Conservation (phyloP, 2,113 vertebrate genomes). For the Tyto alba region DNA sequence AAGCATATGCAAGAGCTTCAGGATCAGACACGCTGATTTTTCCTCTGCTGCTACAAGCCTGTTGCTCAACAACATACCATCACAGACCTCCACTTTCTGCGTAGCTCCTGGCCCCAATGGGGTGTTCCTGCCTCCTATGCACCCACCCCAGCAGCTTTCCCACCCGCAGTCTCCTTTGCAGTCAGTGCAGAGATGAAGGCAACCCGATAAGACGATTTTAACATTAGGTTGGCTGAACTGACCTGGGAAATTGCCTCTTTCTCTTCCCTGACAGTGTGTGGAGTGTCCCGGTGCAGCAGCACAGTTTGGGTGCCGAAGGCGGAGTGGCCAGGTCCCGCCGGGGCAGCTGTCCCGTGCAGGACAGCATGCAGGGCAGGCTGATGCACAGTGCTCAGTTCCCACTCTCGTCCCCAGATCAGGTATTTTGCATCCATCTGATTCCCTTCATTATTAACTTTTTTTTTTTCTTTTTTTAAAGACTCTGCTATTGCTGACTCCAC, state of each 20-base stretch:
- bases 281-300: background rate
- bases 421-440: background rate
- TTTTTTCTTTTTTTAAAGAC: background rate
- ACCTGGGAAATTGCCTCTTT: background rate
- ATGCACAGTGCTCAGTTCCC: background rate
- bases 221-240: background rate
- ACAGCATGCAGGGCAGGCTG: background rate
- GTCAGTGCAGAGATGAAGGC: background rate
- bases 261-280: background rate
- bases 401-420: background rate
- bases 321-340: accelerated
- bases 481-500: conserved; percentile 21
- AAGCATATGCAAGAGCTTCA: background rate
- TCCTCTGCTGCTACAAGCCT: background rate
- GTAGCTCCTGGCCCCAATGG: accelerated
- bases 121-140: background rate
- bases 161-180: background rate
- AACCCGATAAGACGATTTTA: background rate
- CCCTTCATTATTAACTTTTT: background rate
- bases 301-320: accelerated
- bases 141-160: background rate
- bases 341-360: background rate
- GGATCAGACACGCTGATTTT: background rate
- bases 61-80: background rate
- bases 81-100: background rate